Evolutionary conservation across 2,797 vertebrate species (phyloP).

Genomic region (Sciaenops ocellatus): DNA sequence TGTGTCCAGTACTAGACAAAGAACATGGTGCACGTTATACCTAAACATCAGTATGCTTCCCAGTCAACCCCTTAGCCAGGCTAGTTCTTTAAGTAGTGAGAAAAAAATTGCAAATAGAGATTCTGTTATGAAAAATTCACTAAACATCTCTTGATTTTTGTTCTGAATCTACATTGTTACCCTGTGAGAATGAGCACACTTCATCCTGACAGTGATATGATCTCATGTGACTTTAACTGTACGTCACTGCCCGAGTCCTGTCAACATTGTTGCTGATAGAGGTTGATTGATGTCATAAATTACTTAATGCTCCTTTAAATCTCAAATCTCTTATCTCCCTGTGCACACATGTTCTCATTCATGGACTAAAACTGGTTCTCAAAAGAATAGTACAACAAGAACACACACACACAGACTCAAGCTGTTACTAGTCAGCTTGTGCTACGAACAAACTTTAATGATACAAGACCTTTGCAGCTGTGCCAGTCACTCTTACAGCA

Average conservation of each 20-base stretch:
- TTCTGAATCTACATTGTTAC: conserved; percentile 2
- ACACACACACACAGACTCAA: not conserved
- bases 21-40: too few species aligned
- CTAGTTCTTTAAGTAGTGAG: not conserved
- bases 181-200: conserved; percentile 14
- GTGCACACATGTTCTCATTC: conserved; percentile 8
- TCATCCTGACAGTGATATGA: conserved; percentile 28
- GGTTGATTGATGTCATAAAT: conserved; percentile 35
- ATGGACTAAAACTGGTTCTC: not conserved
- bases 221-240: conserved; percentile 40
- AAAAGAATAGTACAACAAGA: conserved; percentile 3
- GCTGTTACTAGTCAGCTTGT: conserved; percentile 14
- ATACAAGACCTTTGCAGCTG: conserved; percentile 28
- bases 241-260: conserved; percentile 20
- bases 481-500: conserved; percentile 42
- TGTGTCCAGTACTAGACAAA: not conserved
- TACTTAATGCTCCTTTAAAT: conserved; percentile 24
- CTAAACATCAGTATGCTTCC: too few species aligned
- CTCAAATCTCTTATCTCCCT: not conserved
- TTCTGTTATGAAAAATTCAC: conserved; percentile 11
- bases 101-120: conserved; percentile 13
- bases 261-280: conserved; percentile 28
- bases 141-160: not conserved
- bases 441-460: conserved; percentile 52
- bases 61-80: too few species aligned